phyloP scores from a whole-genome alignment of 2,797 vertebrate species.

The Chloroceryle amazona region DNA sequence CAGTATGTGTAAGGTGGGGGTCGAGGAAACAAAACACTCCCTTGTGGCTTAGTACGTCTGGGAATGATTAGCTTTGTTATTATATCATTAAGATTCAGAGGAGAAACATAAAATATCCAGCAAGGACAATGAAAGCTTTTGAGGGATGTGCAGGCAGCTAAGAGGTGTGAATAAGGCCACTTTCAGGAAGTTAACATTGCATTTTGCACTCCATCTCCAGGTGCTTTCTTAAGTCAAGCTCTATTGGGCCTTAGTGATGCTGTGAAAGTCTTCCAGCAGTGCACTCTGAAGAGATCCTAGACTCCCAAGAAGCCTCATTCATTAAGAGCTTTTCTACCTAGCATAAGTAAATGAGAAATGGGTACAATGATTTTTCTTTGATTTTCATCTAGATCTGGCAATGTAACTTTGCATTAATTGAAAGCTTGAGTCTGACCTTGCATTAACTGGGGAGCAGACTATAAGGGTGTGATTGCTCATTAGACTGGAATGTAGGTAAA shows the following conservation, averaged over 20 bases:
- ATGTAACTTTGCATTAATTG: fast-evolving
- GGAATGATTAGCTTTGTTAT: conserved; percentile 30
- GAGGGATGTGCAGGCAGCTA: background rate
- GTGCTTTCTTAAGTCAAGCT: background rate
- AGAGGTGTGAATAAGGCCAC: background rate
- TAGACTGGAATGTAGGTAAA: background rate
- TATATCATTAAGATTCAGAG: background rate
- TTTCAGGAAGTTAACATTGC: background rate
- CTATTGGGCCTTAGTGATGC: fast-evolving
- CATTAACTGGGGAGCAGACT: background rate
- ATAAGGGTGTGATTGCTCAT: background rate
- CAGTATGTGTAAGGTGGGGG: background rate
- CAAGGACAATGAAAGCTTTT: background rate
- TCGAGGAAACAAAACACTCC: background rate
- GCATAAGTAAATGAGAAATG: background rate
- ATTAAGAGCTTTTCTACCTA: background rate
- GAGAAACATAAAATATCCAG: background rate
- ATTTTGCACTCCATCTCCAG: background rate
- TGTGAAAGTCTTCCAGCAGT: background rate
- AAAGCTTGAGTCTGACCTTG: background rate
- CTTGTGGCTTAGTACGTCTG: background rate
- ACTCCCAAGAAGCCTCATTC: background rate
- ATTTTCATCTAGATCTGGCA: background rate
- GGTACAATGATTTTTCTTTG: background rate
- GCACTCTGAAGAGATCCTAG: background rate